Evolutionary conservation across 2,113 vertebrate genomes (phyloP), one percentile per base, ranked within the genome.

Genomic region (Megaceryle maxima): DNA sequence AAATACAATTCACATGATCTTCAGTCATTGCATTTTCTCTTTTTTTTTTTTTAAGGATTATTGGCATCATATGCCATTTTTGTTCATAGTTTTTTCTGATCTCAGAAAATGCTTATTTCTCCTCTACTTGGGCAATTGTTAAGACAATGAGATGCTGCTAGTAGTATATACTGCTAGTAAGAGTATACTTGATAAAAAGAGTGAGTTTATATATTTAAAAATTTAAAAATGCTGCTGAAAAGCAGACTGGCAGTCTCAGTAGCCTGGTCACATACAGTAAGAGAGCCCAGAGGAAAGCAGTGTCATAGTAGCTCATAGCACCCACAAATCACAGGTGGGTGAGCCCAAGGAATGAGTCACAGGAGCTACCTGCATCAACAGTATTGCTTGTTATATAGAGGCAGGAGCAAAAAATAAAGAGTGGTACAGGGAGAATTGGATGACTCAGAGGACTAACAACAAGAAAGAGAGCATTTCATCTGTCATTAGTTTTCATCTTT

Each of bases 371-470:
- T 93, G 33, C 55, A 85, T 44, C 59, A 77, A 31, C 15, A 59
- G 10, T 31, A 31, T 68, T 81, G 16, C 63, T 83, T 74, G 39
- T n/a, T 78, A 9, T 8, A 46, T 18, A 81, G 72, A 63, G 26
- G 13, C 43, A 90, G 15, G 59, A 67, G 59, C 46, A 83, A 92
- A 88, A 91, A 31, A 28, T 67, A 77, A 43, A 75, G 46, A 81
- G 25, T 0, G 2, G 8, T 79, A 53, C 26, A 62, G 73, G 68
- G 48, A 51, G 73, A 94, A 88, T 2, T 75, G 69, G 48, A 53
- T 97, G 92, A 94, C 73, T 96, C 93, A 92, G 57, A 86, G 60
- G 76, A 72, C 60, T 83, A 83, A 60, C 93, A 94, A 90, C 35
- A 88, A 82, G 89, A 66, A 44, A 77, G 39, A 39, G 21, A 41